These are phyloP conservation scores for Oscarella lobularis DNA, from an alignment of 37 sponge, comb jelly and placozoan genomes.

Conservation along the genomic window DNA sequence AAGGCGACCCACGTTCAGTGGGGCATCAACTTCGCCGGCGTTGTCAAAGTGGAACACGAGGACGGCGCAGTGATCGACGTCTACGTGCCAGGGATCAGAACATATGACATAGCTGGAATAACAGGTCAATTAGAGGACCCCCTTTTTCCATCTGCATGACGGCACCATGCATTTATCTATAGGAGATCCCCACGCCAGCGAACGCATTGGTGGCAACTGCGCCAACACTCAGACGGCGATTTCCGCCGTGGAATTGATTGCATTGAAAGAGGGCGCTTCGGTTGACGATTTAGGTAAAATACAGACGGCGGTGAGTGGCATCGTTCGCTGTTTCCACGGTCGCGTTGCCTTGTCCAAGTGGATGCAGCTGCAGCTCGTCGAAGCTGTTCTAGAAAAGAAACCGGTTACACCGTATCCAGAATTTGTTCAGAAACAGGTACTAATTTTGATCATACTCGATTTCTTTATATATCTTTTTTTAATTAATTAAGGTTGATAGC, in stretches of 20 bases:
- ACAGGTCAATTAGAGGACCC: no score
- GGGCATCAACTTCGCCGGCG: conserved; percentile 75
- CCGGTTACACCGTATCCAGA: conserved; percentile 76
- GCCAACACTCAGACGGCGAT: conserved; percentile 43
- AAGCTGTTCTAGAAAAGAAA: conserved; percentile 39
- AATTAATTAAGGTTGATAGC: conserved; percentile 4
- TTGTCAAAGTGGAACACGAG: conserved; percentile 32
- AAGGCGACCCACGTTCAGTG: conserved; percentile 32
- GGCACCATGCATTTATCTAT: no score
- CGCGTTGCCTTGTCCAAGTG: conserved; percentile 52
- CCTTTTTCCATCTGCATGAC: no score
- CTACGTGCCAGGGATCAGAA: conserved; percentile 69
- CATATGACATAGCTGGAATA: conserved; percentile 78
- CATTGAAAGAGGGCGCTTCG: conserved; percentile 40
- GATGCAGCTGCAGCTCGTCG: conserved; percentile 52
- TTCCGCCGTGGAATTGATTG: conserved; percentile 37
- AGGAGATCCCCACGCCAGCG: conserved; percentile 91
- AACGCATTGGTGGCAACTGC: conserved; percentile 69
- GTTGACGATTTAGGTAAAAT: conserved; percentile 15
- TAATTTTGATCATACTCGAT: no score
- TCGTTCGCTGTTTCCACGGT: conserved; percentile 41
- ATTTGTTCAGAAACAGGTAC: conserved; percentile 27
- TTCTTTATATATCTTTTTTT: no score
- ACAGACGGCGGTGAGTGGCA: not conserved
- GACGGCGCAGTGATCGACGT: conserved; percentile 33